A percentile compares a stretch with the other conserved stretches of the same genome.
Conservation (phyloP, 2,888 invertebrate genomes). For the Polymixis lichenea region DNA sequence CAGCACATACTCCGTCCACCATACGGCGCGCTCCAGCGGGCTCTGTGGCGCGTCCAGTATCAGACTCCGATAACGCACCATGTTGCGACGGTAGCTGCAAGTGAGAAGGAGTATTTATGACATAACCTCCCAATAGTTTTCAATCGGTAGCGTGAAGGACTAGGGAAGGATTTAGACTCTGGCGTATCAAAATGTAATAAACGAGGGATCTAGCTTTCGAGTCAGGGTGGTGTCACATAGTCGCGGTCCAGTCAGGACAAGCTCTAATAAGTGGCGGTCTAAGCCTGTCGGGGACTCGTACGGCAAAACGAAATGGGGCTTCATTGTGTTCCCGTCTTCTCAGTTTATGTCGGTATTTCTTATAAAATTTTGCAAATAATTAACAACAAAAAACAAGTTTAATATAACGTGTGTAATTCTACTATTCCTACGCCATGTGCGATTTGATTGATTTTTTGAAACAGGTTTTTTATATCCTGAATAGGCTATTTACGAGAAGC, state of each 20-base stretch:
- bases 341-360: background rate
- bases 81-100: background rate
- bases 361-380: background rate
- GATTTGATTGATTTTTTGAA: no score
- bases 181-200: no score
- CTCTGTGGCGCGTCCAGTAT: conserved; percentile 56
- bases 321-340: background rate
- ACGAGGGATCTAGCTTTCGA: no score
- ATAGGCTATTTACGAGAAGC: background rate
- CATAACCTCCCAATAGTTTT: background rate
- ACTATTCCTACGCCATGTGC: no score
- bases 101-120: conserved; percentile 36
- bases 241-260: no score
- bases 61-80: conserved; percentile 10
- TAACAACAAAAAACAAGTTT: background rate
- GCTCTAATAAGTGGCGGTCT: no score
- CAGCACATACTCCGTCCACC: conserved; percentile 79
- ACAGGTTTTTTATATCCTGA: no score
- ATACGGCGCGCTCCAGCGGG: conserved; percentile 78
- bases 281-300: no score
- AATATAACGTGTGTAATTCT: no score
- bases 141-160: no score
- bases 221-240: no score
- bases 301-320: background rate
- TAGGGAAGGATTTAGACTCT: no score